These are phyloP conservation scores for Drosophila pseudotalamancana DNA, from an alignment of 2,888 invertebrate species.

Conservation along the genomic window DNA sequence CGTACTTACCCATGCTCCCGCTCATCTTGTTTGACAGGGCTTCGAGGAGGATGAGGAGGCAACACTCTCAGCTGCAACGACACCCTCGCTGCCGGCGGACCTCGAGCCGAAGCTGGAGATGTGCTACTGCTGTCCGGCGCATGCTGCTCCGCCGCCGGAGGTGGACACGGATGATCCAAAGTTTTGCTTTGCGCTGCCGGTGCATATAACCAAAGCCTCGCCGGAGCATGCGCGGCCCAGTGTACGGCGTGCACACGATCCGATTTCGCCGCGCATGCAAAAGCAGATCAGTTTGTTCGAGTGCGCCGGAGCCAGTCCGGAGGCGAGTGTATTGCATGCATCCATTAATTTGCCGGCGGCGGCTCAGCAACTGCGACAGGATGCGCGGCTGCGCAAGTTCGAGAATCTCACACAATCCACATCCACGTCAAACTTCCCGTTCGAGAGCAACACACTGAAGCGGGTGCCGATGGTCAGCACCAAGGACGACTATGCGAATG, in stretches of 20 bases:
- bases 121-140: conserved; percentile 77
- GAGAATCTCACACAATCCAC: conserved; percentile 82
- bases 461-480: conserved; percentile 63
- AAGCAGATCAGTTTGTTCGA: conserved; percentile 83
- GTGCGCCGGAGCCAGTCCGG: conserved; percentile 39
- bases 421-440: conserved; percentile 82
- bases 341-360: conserved; percentile 79
- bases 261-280: conserved; percentile 81
- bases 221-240: conserved; percentile 63
- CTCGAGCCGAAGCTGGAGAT: conserved; percentile 65
- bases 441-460: conserved; percentile 81
- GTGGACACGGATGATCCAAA: conserved; percentile 60
- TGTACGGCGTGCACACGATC: conserved; percentile 76
- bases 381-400: conserved; percentile 80
- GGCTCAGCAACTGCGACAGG: conserved; percentile 72
- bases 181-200: conserved; percentile 55
- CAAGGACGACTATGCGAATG: conserved; percentile 70
- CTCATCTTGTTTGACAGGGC: conserved; percentile 55
- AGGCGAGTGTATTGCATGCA: conserved; percentile 60
- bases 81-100: conserved; percentile 76
- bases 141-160: conserved; percentile 73
- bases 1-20: neutral
- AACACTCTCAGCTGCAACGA: conserved; percentile 86
- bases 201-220: conserved; percentile 63
- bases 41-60: conserved; percentile 86